Conservation (phyloP, 2,113 vertebrate genomes). For the Ginglymostoma cirratum region DNA sequence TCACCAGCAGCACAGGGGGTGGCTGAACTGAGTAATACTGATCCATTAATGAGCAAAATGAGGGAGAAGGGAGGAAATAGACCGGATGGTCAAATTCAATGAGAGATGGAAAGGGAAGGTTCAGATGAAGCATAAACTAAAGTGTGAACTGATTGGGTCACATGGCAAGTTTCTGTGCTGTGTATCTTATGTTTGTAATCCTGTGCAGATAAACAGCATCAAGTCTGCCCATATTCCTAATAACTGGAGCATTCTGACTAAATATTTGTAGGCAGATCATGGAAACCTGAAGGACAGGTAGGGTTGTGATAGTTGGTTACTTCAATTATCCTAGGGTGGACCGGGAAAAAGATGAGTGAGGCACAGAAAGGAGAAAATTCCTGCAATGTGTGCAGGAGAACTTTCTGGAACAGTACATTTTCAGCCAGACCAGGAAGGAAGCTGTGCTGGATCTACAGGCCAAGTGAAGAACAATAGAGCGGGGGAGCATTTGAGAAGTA, state of each 20-base stretch:
- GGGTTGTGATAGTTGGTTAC: no score
- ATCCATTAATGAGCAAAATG: background rate
- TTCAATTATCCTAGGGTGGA: no score
- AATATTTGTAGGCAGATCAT: background rate
- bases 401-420: no score
- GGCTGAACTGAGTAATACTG: background rate
- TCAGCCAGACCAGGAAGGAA: no score
- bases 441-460: no score
- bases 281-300: no score
- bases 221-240: no score
- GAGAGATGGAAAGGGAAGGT: background rate
- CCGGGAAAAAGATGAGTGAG: no score
- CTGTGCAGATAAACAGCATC: background rate
- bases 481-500: no score
- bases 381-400: no score
- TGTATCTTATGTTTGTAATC: background rate
- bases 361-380: no score
- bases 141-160: background rate
- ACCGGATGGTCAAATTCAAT: background rate
- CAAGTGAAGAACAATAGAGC: no score
- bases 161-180: background rate
- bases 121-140: background rate
- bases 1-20: background rate
- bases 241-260: background rate
- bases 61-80: background rate